phyloP scores from a whole-genome alignment of 1,140 invertebrate genomes.

The Hylaeus volcanicus region DNA sequence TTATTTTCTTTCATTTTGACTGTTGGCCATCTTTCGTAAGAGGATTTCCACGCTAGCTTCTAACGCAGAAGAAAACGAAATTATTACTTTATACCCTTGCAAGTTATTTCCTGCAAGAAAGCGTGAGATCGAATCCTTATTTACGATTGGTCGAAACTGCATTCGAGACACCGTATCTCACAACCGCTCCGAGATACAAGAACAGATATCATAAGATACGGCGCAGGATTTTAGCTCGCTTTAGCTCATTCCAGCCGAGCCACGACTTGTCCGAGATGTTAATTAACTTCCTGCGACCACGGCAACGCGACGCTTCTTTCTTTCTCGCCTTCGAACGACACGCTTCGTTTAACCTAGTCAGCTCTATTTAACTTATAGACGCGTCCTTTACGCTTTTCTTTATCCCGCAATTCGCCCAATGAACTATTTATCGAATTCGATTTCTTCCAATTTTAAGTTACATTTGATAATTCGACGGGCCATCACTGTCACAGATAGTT shows the following conservation, averaged over 20 bases:
- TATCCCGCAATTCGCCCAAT: no score
- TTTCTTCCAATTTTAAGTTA: no score
- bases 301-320: slow-evolving; percentile 55
- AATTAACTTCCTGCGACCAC: slow-evolving; percentile 64
- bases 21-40: no score
- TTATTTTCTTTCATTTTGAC: no score
- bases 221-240: slow-evolving; percentile 34
- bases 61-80: background rate
- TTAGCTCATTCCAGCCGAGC: slow-evolving; percentile 42
- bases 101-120: slow-evolving; percentile 7
- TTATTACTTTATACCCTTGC: background rate
- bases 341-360: slow-evolving; percentile 59
- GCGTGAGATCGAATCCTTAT: slow-evolving; percentile 34
- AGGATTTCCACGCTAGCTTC: no score
- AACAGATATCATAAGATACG: slow-evolving; percentile 54
- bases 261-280: slow-evolving; percentile 59
- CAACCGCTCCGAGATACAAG: slow-evolving; percentile 35
- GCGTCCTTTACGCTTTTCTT: no score
- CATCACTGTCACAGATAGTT: no score
- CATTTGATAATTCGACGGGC: no score
- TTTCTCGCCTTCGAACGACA: slow-evolving; percentile 58
- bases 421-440: no score
- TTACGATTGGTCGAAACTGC: slow-evolving; percentile 31
- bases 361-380: background rate
- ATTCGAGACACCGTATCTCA: slow-evolving; percentile 45